Evolutionary conservation across 2,888 invertebrate genomes (phyloP).

Genomic region (Pilophorus perplexus): DNA sequence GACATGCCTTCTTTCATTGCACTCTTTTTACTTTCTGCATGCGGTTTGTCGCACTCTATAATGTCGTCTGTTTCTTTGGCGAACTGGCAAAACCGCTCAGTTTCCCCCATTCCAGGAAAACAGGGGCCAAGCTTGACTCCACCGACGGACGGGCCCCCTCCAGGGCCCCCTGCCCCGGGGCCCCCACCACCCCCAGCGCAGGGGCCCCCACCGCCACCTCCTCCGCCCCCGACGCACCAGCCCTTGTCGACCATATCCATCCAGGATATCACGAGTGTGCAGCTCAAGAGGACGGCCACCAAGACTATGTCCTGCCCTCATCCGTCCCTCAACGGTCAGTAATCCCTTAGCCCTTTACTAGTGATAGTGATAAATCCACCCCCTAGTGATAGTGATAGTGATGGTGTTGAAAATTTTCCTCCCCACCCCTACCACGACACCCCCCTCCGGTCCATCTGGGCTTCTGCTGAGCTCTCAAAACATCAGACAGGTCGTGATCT

Average conservation of each 20-base stretch:
- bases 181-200: slow-evolving; percentile 53
- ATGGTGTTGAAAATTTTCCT: no score
- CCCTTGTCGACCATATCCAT: slow-evolving; percentile 84
- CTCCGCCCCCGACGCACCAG: slow-evolving; percentile 59
- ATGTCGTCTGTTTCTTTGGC: no score
- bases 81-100: no score
- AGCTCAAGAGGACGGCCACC: slow-evolving; percentile 67
- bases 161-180: slow-evolving; percentile 28
- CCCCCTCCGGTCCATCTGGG: no score
- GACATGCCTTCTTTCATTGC: background rate
- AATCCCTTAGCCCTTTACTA: background rate
- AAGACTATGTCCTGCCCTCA: slow-evolving; percentile 82
- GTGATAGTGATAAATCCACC: no score
- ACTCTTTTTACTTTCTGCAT: no score
- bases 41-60: no score
- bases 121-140: slow-evolving; percentile 24
- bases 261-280: slow-evolving; percentile 81
- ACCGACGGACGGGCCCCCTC: slow-evolving; percentile 18
- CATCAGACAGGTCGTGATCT: no score
- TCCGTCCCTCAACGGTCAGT: slow-evolving; percentile 45
- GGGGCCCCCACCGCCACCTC: slow-evolving; percentile 54
- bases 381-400: no score
- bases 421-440: no score
- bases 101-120: no score
- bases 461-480: no score